Percentiles rank a stretch among this genome's conserved stretches.
Evolutionary conservation across 30 jellyfish, hydroid and myxozoan species (phyloP).

Genomic region (Nemopilema nomurai): DNA sequence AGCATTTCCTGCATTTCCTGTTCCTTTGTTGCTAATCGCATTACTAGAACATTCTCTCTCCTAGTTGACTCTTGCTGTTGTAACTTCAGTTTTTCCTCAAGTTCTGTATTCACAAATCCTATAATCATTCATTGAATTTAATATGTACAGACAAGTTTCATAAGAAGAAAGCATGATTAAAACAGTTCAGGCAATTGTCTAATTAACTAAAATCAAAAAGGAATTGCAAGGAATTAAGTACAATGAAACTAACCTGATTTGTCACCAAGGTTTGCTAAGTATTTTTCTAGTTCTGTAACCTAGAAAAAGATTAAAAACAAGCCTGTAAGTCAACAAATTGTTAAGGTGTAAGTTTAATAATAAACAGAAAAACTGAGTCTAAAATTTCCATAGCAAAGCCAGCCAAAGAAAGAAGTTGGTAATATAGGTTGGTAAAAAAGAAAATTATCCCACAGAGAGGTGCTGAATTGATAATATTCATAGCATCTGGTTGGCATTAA

Average conservation of each 20-base stretch:
- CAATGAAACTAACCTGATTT: conserved; percentile 14
- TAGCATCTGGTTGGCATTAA: no score
- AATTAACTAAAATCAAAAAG: background rate
- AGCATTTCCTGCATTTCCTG: conserved; percentile 97
- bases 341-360: no score
- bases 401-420: no score
- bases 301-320: background rate
- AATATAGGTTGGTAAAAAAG: no score
- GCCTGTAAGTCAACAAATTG: background rate
- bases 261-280: conserved; percentile 4
- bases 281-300: conserved; percentile 30
- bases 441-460: no score
- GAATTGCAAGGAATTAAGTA: background rate
- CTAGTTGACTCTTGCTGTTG: conserved; percentile 98
- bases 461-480: no score
- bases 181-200: background rate
- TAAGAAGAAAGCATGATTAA: background rate
- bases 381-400: no score
- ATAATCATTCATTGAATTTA: background rate
- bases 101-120: conserved; percentile 33
- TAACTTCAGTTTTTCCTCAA: conserved; percentile 81
- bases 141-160: background rate
- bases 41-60: conserved; percentile 94
- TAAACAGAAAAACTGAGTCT: no score
- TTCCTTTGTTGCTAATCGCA: conserved; percentile 97